These are phyloP conservation scores for Miltochrista miniata DNA, from an alignment of 2,888 invertebrate genomes.

Conservation along the genomic window DNA sequence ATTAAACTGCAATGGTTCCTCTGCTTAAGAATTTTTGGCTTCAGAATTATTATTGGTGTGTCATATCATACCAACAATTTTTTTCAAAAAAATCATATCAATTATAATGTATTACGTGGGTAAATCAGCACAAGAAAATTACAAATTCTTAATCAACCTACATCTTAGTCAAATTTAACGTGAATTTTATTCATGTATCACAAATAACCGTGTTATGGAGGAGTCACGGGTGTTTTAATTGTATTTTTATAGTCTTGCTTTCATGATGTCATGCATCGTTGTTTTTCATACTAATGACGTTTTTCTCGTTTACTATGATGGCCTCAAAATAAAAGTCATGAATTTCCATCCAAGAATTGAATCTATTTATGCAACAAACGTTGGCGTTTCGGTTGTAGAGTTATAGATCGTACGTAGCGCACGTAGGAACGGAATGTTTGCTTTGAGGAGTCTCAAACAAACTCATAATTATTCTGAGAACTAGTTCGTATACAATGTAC, in stretches of 20 bases:
- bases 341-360: slow-evolving; percentile 74
- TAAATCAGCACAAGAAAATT: not conserved
- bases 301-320: slow-evolving; percentile 51
- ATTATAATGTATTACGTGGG: no score
- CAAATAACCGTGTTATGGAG: slow-evolving; percentile 35
- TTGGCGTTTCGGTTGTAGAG: slow-evolving; percentile 64
- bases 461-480: slow-evolving; percentile 70
- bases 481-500: slow-evolving; percentile 57
- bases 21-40: no score
- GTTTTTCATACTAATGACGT: slow-evolving; percentile 53
- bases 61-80: no score
- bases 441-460: slow-evolving; percentile 77
- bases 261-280: slow-evolving; percentile 40
- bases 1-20: not conserved
- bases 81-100: no score
- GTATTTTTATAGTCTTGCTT: slow-evolving; percentile 34
- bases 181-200: slow-evolving; percentile 22
- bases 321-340: slow-evolving; percentile 64
- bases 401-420: slow-evolving; percentile 63
- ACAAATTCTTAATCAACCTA: not conserved
- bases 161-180: slow-evolving; percentile 5
- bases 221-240: slow-evolving; percentile 29
- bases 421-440: slow-evolving; percentile 73
- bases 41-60: no score
- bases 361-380: slow-evolving; percentile 74